These are phyloP conservation scores for Druceiella hillmani DNA, from an alignment of 2,888 invertebrate genomes.

Conservation along the genomic window DNA sequence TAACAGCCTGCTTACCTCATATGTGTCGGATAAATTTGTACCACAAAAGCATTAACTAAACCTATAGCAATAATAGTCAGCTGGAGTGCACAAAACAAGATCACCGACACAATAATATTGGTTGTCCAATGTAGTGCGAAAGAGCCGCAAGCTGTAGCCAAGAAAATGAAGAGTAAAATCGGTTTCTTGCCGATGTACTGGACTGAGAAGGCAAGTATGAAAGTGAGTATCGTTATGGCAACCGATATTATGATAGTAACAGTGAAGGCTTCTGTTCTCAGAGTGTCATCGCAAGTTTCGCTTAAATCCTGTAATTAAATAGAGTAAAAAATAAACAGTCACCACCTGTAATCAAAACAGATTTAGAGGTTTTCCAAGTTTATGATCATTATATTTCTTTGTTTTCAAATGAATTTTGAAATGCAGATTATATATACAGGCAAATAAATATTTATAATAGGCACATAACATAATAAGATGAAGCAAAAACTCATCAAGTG, in stretches of 20 bases:
- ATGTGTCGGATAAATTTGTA: slow-evolving; percentile 19
- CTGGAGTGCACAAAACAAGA: slow-evolving; percentile 12
- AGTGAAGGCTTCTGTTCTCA: slow-evolving; percentile 15
- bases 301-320: no score
- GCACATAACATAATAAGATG: no score
- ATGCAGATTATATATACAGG: no score
- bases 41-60: slow-evolving; percentile 16
- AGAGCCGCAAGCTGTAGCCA: slow-evolving; percentile 1
- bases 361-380: no score
- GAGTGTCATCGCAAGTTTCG: slow-evolving; percentile 16
- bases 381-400: no score
- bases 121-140: slow-evolving; percentile 17
- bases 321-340: no score
- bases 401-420: no score
- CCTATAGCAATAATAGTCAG: slow-evolving; percentile 15
- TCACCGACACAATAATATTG: slow-evolving; percentile 8
- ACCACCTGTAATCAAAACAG: no score
- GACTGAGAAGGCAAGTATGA: slow-evolving; percentile 13
- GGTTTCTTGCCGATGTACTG: slow-evolving; percentile 12
- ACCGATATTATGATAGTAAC: slow-evolving; percentile 12
- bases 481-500: no score
- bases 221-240: slow-evolving; percentile 9
- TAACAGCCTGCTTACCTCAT: slow-evolving; percentile 23
- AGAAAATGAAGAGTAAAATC: slow-evolving; percentile 12
- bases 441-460: no score